Conservation (phyloP, 2,113 vertebrate species). For the Ploceus nigricollis region DNA sequence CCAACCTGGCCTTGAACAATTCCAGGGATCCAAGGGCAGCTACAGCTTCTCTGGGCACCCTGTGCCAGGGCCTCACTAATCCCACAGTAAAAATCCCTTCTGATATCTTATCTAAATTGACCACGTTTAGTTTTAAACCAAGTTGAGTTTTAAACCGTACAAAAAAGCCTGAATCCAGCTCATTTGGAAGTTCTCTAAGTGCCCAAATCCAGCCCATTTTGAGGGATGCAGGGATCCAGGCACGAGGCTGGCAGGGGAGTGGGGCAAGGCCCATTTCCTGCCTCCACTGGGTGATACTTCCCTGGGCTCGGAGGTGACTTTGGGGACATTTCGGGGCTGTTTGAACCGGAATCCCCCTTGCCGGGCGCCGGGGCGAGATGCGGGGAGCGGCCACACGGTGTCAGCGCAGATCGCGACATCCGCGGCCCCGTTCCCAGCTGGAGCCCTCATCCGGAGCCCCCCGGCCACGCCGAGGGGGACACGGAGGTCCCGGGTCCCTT, state of each 20-base stretch:
- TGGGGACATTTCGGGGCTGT: not conserved
- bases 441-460: rapidly evolving
- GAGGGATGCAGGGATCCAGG: not conserved
- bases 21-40: not conserved
- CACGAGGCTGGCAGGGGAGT: not conserved
- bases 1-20: not conserved
- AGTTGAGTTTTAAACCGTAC: not conserved
- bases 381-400: conserved; percentile 64
- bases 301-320: rapidly evolving
- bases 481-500: rapidly evolving
- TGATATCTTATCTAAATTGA: rapidly evolving
- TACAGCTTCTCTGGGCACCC: not conserved
- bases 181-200: rapidly evolving
- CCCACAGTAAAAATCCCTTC: too few species aligned
- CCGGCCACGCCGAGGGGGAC: not conserved
- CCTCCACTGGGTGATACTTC: rapidly evolving
- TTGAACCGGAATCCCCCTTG: rapidly evolving
- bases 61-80: not conserved
- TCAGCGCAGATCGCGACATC: conserved; percentile 62
- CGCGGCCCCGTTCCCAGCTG: not conserved
- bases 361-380: not conserved
- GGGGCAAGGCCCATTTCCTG: too few species aligned
- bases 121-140: not conserved
- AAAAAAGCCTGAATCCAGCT: not conserved
- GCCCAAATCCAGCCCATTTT: not conserved